Percentiles rank a stretch among this genome's conserved stretches.
Evolutionary conservation across 2,888 invertebrate species (phyloP).

Genomic region (Callinectes sapidus): DNA sequence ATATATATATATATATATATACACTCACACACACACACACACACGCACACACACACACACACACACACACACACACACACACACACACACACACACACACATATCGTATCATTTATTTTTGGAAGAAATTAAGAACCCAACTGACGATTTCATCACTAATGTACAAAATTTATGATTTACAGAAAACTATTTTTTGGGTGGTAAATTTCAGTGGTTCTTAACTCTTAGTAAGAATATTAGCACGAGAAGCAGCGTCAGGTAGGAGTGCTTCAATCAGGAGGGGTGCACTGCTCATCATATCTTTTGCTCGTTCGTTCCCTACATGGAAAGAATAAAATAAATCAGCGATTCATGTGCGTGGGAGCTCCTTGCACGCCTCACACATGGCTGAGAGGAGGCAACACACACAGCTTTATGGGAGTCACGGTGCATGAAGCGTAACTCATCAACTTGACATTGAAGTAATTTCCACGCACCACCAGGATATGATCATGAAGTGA

Average conservation of each 20-base stretch:
- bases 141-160: neutral
- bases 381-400: neutral
- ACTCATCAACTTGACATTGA: neutral
- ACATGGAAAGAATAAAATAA: neutral
- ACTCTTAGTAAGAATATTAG: neutral
- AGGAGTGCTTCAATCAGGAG: neutral
- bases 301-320: neutral
- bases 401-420: neutral
- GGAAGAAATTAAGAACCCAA: neutral
- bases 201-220: neutral
- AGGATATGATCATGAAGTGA: neutral
- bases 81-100: neutral
- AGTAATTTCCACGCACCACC: conserved; percentile 13
- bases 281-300: neutral
- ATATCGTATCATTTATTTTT: neutral
- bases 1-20: conserved; percentile 47
- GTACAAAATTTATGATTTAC: neutral
- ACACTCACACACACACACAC: neutral
- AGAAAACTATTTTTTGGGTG: neutral
- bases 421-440: neutral
- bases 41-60: conserved; percentile 38
- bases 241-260: neutral
- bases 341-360: neutral
- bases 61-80: conserved; percentile 36
- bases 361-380: conserved; percentile 2